Conservation (phyloP, 2,888 invertebrate species). For the Micoletzkya japonica region DNA sequence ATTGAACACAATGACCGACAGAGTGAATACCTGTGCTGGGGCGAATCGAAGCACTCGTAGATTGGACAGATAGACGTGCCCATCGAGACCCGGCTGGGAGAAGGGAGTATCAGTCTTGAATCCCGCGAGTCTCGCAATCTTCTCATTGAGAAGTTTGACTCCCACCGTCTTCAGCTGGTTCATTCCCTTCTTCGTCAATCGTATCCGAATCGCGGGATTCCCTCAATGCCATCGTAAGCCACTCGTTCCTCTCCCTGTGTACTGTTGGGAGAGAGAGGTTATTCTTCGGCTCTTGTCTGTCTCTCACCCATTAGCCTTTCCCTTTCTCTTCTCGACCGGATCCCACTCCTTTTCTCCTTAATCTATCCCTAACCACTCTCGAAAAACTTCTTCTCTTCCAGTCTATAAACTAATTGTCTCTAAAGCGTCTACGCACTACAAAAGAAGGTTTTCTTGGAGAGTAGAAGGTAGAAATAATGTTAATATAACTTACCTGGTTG, state of each 20-base stretch:
- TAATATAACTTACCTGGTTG: conserved; percentile 18
- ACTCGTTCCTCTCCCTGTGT: neutral
- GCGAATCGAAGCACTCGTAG: conserved; percentile 51
- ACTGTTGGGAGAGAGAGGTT: neutral
- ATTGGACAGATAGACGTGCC: conserved; percentile 49
- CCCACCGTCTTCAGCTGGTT: conserved; percentile 60
- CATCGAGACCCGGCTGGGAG: conserved; percentile 53
- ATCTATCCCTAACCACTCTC: no score
- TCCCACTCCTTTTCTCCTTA: neutral
- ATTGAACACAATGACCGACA: neutral
- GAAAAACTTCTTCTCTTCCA: neutral
- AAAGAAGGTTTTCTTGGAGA: neutral
- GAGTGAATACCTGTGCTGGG: conserved; percentile 44
- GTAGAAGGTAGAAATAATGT: neutral
- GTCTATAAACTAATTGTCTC: neutral
- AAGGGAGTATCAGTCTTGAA: conserved; percentile 49
- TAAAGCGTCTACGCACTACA: no score
- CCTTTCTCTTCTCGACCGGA: neutral
- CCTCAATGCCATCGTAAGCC: conserved; percentile 36
- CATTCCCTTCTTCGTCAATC: conserved; percentile 60
- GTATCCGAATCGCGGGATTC: conserved; percentile 56
- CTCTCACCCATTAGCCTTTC: neutral
- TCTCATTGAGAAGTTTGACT: conserved; percentile 59
- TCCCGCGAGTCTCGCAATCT: conserved; percentile 39
- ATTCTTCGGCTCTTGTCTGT: neutral